Percentiles rank a stretch among this genome's conserved stretches.
Evolutionary conservation across 2,797 vertebrate genomes (phyloP).

Genomic region (Sebastes miniatus): DNA sequence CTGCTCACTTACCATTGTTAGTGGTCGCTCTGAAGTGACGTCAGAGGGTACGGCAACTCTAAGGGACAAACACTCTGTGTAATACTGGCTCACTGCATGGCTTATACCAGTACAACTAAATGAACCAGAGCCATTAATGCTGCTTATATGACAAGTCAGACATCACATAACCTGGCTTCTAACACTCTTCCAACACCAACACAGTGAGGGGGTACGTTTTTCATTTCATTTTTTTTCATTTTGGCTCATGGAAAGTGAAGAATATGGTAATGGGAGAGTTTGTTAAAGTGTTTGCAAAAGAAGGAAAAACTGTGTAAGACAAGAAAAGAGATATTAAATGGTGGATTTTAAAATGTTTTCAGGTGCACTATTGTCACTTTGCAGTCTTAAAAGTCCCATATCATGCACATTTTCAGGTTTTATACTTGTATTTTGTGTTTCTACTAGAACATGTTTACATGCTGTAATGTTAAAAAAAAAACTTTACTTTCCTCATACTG

Average conservation of each 20-base stretch:
- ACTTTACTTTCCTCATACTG: too few relatives aligned
- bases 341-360: too few relatives aligned
- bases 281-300: background rate
- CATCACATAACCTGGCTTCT: background rate
- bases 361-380: too few relatives aligned
- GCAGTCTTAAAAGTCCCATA: too few relatives aligned
- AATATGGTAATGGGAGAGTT: background rate
- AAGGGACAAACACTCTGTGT: slow-evolving; percentile 17
- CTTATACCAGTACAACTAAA: background rate
- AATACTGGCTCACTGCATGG: background rate
- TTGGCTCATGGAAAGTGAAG: background rate
- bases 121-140: background rate
- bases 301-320: background rate
- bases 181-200: background rate
- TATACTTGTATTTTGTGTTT: too few relatives aligned
- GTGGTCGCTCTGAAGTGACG: slow-evolving; percentile 70
- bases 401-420: too few relatives aligned
- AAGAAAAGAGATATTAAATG: background rate
- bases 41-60: slow-evolving; percentile 46
- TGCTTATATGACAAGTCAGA: background rate
- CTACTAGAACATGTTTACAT: too few relatives aligned
- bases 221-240: background rate
- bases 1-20: slow-evolving; percentile 87
- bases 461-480: too few relatives aligned
- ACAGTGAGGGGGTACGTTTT: background rate